Evolutionary conservation across 92 coral and sea anemone species (phyloP), one percentile per base, ranked within the genome.

Genomic region (Phenganax marumi): DNA sequence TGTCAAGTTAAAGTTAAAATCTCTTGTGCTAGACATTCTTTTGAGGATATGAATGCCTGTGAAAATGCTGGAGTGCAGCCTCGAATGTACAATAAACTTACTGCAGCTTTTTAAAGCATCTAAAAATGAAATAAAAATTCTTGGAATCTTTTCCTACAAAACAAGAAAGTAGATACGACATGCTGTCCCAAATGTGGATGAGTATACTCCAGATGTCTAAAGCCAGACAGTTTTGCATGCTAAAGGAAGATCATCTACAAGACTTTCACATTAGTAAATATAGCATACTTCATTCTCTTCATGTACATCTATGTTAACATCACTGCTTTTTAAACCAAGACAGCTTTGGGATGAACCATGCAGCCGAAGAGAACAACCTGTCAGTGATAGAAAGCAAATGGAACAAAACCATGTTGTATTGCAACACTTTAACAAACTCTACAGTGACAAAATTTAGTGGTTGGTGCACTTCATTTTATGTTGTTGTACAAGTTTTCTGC

Each of bases 301-400:
- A 73, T 79, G 78, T 47, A 94, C 86, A 63, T 92, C 97, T 62
- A 94, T 86, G 76, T 94, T 94, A 10, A 94, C 71, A 52, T 92
- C 98, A 82, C 98, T 92, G 17, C 84, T 87, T 83, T 94, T 92
- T 85, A 94, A 77, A 51, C 98, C 98, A 92, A 92, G 90, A 25
- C 95, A 85, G 68, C 91, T 87, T 23, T 85, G 49, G 26, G 98
- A 94, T 0, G 98, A 94, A 18, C 98, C 98, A 84, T 89, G 92
- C 75, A 87, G 46, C 47, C 83, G 68, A 13, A 94, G 89, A 25
- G 91, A 71, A 55, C 93, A 84, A 18, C 88, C 98, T 94, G 81
- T 65, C 10, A 62, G 25, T 2, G 8, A 62, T 1, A 62, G 25
- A 19, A 58, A 7, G 21, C 21, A 8, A 23, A 12, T 58, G 65